Percentiles rank a stretch among this genome's conserved stretches.
Evolutionary conservation across 1,140 invertebrate genomes (phyloP).

Genomic region (Radopholus similis): DNA sequence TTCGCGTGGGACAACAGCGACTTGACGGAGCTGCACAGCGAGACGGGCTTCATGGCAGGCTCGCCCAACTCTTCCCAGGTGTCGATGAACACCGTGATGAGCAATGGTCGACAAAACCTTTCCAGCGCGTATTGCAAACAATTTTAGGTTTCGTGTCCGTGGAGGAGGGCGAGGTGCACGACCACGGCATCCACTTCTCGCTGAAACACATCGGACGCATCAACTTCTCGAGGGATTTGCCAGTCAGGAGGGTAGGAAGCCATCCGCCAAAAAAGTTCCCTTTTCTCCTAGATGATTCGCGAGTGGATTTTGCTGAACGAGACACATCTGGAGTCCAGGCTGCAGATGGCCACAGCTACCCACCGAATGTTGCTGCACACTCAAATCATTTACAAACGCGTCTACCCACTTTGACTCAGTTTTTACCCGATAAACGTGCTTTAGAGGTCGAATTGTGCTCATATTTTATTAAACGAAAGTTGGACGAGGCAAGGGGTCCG

Average conservation of each 20-base stretch:
- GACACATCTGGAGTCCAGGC: constrained; percentile 49
- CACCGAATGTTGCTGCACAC: constrained; percentile 54
- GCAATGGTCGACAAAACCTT: constrained; percentile 44
- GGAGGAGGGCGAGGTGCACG: constrained; percentile 47
- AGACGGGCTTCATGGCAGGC: constrained; percentile 53
- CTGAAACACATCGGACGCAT: constrained; percentile 54
- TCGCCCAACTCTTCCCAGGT: constrained; percentile 39
- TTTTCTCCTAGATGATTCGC: constrained; percentile 22
- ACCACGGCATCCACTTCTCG: constrained; percentile 48
- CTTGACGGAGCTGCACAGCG: constrained; percentile 51
- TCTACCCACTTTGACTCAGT: constrained; percentile 48
- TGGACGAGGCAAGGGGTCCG: not conserved
- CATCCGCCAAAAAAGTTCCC: constrained; percentile 10
- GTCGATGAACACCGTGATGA: constrained; percentile 58
- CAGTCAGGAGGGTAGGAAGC: constrained; percentile 49
- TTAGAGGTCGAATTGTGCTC: not conserved
- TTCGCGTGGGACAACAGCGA: constrained; percentile 60
- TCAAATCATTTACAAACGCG: constrained; percentile 54
- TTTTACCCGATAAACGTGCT: not conserved
- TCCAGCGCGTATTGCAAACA: not conserved
- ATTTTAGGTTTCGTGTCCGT: constrained; percentile 53
- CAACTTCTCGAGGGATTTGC: constrained; percentile 59
- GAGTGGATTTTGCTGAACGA: constrained; percentile 57
- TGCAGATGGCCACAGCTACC: constrained; percentile 49
- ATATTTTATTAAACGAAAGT: not conserved